Conservation (phyloP, 2,888 invertebrate species). For the Tridacna crocea region DNA sequence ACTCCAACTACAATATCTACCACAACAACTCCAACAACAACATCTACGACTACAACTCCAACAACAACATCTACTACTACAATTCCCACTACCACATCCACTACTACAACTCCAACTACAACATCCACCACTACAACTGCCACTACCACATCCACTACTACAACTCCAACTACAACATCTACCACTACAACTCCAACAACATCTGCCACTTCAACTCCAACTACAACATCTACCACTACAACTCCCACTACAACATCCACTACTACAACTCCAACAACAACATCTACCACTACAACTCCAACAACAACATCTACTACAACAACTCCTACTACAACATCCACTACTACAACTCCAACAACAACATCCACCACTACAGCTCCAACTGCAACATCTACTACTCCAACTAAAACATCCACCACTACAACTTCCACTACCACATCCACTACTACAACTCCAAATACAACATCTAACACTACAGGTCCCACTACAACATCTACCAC, state of each 20-base stretch:
- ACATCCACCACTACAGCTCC: constrained; percentile 14
- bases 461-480: background rate
- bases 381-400: constrained; percentile 12
- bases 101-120: too few relatives aligned
- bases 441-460: background rate
- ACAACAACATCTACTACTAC: too few relatives aligned
- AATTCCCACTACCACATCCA: too few relatives aligned
- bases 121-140: too few relatives aligned
- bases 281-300: background rate
- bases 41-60: too few relatives aligned
- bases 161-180: background rate
- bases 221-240: constrained; percentile 13
- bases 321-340: background rate
- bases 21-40: too few relatives aligned
- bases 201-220: background rate
- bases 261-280: background rate
- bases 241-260: background rate
- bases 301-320: background rate
- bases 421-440: background rate
- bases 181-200: constrained; percentile 5
- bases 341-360: constrained; percentile 1
- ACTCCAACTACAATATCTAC: too few relatives aligned
- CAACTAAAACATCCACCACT: background rate
- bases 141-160: too few relatives aligned
- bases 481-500: background rate